Evolutionary conservation across 2,113 vertebrate species (phyloP).

Genomic region (Oriolus oriolus): DNA sequence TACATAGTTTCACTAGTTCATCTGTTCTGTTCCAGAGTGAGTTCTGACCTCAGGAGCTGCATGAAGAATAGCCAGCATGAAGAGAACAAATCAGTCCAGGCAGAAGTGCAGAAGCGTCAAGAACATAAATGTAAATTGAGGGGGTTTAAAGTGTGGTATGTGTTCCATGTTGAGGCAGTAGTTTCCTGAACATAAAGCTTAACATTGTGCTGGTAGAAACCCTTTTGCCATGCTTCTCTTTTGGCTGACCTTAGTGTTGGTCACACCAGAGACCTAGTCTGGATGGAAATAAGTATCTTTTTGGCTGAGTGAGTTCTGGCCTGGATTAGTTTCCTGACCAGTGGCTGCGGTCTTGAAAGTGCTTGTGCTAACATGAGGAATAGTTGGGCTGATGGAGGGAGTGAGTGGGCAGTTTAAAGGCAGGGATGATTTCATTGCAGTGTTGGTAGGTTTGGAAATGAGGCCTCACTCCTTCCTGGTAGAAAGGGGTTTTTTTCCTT

Average conservation of each 20-base stretch:
- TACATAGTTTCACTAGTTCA: slow-evolving; percentile 12
- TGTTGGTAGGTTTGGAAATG: neutral
- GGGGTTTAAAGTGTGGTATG: neutral
- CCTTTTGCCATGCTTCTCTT: neutral
- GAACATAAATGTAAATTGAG: slow-evolving; percentile 48
- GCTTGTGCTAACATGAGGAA: neutral
- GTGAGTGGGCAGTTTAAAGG: neutral
- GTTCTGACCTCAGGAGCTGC: slow-evolving; percentile 38
- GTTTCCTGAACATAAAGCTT: neutral
- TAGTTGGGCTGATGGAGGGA: neutral
- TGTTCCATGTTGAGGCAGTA: neutral
- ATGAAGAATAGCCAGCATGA: slow-evolving; percentile 43
- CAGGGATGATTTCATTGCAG: neutral
- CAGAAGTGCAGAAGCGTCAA: slow-evolving; percentile 46
- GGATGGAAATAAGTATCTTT: neutral
- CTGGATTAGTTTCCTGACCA: neutral
- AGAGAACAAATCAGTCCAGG: slow-evolving; percentile 45
- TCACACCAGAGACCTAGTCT: neutral
- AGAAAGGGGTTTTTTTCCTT: neutral
- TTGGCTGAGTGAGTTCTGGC: neutral
- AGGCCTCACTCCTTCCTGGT: neutral
- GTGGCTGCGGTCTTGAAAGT: neutral
- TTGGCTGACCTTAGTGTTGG: neutral
- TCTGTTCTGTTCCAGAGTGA: slow-evolving; percentile 39
- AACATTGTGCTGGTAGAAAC: neutral